A percentile compares a stretch with the other conserved stretches of the same genome.
Conservation (phyloP, 2,888 invertebrate genomes). For the Lobophora halterata region DNA sequence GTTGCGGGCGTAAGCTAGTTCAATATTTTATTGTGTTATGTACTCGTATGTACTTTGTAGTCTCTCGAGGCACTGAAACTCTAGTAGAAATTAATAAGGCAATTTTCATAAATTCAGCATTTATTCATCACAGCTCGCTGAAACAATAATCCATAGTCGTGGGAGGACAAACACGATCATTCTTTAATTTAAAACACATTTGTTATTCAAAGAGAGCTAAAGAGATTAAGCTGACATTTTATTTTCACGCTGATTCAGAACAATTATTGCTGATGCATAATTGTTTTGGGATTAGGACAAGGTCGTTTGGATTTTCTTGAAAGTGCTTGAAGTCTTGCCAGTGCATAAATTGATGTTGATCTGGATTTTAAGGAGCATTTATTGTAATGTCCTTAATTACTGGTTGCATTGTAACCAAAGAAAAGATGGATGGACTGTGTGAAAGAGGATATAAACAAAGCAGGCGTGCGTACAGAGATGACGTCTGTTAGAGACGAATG, state of each 20-base stretch:
- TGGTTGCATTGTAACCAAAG: no score
- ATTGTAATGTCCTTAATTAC: no score
- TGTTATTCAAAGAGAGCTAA: slow-evolving; percentile 23
- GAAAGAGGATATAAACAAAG: no score
- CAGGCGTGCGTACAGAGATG: no score
- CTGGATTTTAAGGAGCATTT: no score
- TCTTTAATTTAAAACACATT: slow-evolving; percentile 19
- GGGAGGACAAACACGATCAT: slow-evolving; percentile 7
- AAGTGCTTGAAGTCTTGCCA: slow-evolving; percentile 5
- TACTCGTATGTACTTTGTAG: no score
- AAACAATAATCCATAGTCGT: slow-evolving; percentile 11
- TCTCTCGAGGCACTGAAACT: no score
- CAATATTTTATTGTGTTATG: no score
- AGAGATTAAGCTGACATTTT: slow-evolving; percentile 22
- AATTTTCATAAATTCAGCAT: slow-evolving; percentile 14
- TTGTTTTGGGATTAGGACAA: slow-evolving; percentile 11
- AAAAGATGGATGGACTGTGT: no score
- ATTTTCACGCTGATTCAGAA: slow-evolving; percentile 12
- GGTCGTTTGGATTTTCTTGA: slow-evolving; percentile 13
- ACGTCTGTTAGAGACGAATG: no score
- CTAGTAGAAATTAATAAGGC: slow-evolving; percentile 1
- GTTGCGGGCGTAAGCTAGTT: no score
- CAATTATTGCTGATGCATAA: slow-evolving; percentile 11
- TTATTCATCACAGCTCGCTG: slow-evolving; percentile 6
- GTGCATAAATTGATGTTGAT: no score